Base-by-base conservation (phyloP, 2,888 invertebrate genomes). In the Linyphia triangularis region DNA sequence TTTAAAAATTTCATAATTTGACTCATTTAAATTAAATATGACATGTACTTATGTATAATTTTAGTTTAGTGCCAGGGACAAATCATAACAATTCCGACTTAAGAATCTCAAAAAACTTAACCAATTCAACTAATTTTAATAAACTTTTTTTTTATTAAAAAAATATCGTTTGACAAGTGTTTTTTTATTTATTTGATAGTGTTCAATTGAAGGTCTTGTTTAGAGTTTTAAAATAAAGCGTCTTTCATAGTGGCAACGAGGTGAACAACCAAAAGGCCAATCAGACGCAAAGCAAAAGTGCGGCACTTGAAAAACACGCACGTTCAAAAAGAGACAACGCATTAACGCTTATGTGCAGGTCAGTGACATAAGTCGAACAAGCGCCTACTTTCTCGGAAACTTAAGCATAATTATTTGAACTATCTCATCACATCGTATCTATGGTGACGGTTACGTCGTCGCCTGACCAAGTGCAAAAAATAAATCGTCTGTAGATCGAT, bases 391-490 rank as follows among this genome's bases (percentile, higher is more conserved):
- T 85, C 85, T 70, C 59, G 51, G 78, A 72, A 85, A 85, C 43
- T 19, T 37, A 22, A 43, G 72, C 70, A 85, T 72, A 78, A 85
- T 85, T 85, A 85, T 85, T 85, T 85, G 78, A 72, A 63, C 85
- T 72, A 43, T 79, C 63, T 63, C 59, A 72, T 79, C 63, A 51
- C 59, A 72, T 85, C 13, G 51, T 51, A 51, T 13, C 51, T 40
- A 72, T 78, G 72, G 85, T 13, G 26, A 85, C 67, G n/a, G 40
- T 63, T 72, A 43, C 70, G 26, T 22, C 26, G 9, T 13, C 5
- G 43, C 24, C 26, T 26, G 70, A 24, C 26, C 9, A 61, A 24
- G 13, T 61, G 10, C 9, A 26, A 22, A 61, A 61, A 26, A 40
- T 7, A 40, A 40, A 40, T 40, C 7, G 40, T 40, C 40, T 10